These are phyloP conservation scores for Asobara japonica DNA, from an alignment of 1,140 invertebrate genomes.

Conservation along the genomic window DNA sequence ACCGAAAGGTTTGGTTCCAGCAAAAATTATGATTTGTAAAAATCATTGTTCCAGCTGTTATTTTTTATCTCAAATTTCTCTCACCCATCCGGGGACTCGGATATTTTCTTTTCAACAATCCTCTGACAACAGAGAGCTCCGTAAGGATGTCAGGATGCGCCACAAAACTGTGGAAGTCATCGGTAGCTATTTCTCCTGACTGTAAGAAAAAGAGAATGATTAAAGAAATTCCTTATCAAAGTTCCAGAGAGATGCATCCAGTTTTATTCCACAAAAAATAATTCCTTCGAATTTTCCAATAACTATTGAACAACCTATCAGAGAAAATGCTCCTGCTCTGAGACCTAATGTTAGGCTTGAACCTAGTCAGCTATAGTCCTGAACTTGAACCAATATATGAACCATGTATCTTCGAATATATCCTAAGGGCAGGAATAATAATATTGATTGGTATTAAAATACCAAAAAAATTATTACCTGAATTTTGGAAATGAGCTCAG, in stretches of 20 bases:
- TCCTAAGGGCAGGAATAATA: too few relatives aligned
- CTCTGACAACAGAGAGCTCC: constrained; percentile 77
- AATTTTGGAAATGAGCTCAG: constrained; percentile 78
- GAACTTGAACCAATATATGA: too few relatives aligned
- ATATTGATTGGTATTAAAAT: too few relatives aligned
- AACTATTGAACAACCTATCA: too few relatives aligned
- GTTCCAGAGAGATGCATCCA: not conserved
- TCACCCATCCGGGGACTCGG: constrained; percentile 73
- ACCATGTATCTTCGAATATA: too few relatives aligned
- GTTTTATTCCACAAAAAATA: not conserved
- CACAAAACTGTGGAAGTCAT: constrained; percentile 79
- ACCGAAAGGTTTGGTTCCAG: too few relatives aligned
- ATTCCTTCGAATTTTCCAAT: not conserved
- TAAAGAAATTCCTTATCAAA: constrained; percentile 5
- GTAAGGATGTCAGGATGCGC: constrained; percentile 82
- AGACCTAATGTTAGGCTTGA: too few relatives aligned
- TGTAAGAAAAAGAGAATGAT: constrained; percentile 50
- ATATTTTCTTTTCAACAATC: constrained; percentile 80
- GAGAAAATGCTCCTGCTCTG: too few relatives aligned
- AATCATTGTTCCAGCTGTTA: not conserved
- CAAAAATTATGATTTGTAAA: too few relatives aligned
- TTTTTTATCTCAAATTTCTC: not conserved
- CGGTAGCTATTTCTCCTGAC: constrained; percentile 73
- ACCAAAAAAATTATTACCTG: constrained; percentile 72
- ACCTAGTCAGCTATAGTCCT: too few relatives aligned